These are phyloP conservation scores for Mystacornis crossleyi DNA, from an alignment of 2,113 vertebrate genomes.

Conservation along the genomic window DNA sequence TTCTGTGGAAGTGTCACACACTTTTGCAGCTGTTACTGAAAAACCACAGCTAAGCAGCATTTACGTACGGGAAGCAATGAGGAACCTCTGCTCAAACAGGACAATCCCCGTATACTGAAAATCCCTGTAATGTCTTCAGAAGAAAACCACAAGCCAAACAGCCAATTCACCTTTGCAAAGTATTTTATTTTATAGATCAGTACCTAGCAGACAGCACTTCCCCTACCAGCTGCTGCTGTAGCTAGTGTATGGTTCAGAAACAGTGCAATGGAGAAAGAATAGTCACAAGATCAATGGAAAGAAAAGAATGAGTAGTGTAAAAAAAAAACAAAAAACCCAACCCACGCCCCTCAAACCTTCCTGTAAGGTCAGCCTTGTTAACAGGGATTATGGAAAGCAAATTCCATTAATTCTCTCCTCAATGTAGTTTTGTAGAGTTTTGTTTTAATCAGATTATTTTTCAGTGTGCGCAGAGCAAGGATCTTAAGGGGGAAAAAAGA, in stretches of 20 bases:
- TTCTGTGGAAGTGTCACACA: not conserved
- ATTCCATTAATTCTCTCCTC: conserved; percentile 42
- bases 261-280: not conserved
- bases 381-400: conserved; percentile 31
- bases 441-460: conserved; percentile 63
- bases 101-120: not conserved
- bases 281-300: conserved; percentile 27
- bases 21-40: not conserved
- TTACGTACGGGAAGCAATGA: not conserved
- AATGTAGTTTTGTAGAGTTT: conserved; percentile 36
- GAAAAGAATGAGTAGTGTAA: not conserved
- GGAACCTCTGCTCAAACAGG: not conserved
- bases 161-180: not conserved
- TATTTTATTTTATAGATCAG: not conserved
- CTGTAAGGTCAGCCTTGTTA: conserved; percentile 52
- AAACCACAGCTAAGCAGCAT: not conserved
- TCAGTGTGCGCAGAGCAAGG: not conserved
- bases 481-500: not conserved
- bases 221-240: not conserved
- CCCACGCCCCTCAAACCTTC: not conserved
- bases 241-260: not conserved
- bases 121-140: not conserved
- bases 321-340: not conserved
- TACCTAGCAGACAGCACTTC: not conserved
- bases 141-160: not conserved